These are phyloP conservation scores for Erannis defoliaria DNA, from an alignment of 2,888 invertebrate genomes.

Conservation along the genomic window DNA sequence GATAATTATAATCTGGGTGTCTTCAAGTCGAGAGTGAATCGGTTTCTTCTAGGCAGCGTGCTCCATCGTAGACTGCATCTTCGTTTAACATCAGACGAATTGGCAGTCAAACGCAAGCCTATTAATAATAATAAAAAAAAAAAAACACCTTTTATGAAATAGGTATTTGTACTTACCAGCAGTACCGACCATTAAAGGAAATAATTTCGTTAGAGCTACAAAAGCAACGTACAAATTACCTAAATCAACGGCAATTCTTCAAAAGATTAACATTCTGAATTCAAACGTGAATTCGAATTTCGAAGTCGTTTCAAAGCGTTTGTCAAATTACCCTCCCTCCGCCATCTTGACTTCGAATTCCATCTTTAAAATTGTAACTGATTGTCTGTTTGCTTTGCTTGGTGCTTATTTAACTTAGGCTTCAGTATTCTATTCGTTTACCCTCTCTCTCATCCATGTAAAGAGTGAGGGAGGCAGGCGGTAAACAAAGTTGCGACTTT, in stretches of 20 bases:
- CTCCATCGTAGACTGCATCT: no score
- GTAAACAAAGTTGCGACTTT: conserved; percentile 30
- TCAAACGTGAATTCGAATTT: conserved; percentile 45
- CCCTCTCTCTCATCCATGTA: conserved; percentile 27
- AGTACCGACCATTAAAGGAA: conserved; percentile 8
- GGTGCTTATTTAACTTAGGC: conserved; percentile 75
- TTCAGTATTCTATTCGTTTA: conserved; percentile 29
- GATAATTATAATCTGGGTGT: no score
- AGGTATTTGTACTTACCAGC: not conserved
- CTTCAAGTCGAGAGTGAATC: no score
- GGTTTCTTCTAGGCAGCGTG: no score
- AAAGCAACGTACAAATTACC: conserved; percentile 32
- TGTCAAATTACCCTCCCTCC: conserved; percentile 47
- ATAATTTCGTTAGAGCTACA: conserved; percentile 19
- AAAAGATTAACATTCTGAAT: conserved; percentile 46
- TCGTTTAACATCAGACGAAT: no score
- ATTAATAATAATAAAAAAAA: no score
- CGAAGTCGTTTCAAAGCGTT: conserved; percentile 48
- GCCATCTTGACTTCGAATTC: conserved; percentile 53
- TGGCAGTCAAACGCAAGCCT: no score
- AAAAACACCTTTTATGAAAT: not conserved
- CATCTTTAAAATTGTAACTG: conserved; percentile 81
- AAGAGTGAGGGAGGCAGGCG: conserved; percentile 19
- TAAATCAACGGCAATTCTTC: conserved; percentile 36
- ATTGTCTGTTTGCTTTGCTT: conserved; percentile 84